phyloP scores from a whole-genome alignment of 1,140 invertebrate genomes.

The Nephila pilipes region DNA sequence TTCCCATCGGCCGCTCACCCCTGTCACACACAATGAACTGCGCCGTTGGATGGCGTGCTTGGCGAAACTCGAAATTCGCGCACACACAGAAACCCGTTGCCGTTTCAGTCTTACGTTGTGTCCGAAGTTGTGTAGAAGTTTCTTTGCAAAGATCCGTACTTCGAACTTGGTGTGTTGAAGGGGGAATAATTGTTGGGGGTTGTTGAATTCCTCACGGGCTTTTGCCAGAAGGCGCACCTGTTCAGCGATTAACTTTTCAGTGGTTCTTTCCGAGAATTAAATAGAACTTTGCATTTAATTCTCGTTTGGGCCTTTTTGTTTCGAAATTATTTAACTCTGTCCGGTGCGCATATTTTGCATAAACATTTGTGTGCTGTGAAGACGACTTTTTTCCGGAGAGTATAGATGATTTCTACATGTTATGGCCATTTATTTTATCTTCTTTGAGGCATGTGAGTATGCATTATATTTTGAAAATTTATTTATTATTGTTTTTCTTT shows the following conservation, averaged over 20 bases:
- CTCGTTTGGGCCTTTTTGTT: not conserved
- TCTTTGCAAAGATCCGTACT: not conserved
- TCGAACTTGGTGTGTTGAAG: not conserved
- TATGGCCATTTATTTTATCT: conserved; percentile 38
- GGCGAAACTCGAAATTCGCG: conserved; percentile 67
- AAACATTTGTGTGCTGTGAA: conserved; percentile 18
- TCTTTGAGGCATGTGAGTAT: conserved; percentile 60
- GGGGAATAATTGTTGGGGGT: conserved; percentile 16
- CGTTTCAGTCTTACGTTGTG: conserved; percentile 28
- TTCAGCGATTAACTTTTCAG: not conserved
- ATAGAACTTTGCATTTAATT: not conserved
- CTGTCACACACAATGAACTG: conserved; percentile 60
- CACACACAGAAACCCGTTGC: conserved; percentile 46
- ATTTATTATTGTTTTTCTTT: not conserved
- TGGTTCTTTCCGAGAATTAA: not conserved
- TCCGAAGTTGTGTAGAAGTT: conserved; percentile 36
- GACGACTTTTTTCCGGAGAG: not conserved
- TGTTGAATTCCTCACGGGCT: not conserved
- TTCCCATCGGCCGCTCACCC: conserved; percentile 18
- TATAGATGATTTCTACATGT: conserved; percentile 11
- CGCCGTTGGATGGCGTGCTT: conserved; percentile 60
- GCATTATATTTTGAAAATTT: not conserved
- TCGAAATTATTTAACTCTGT: not conserved
- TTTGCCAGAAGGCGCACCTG: not conserved
- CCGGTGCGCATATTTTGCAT: not conserved